Evolutionary conservation across 2,797 vertebrate genomes (phyloP).

Genomic region (Furcifer pardalis): DNA sequence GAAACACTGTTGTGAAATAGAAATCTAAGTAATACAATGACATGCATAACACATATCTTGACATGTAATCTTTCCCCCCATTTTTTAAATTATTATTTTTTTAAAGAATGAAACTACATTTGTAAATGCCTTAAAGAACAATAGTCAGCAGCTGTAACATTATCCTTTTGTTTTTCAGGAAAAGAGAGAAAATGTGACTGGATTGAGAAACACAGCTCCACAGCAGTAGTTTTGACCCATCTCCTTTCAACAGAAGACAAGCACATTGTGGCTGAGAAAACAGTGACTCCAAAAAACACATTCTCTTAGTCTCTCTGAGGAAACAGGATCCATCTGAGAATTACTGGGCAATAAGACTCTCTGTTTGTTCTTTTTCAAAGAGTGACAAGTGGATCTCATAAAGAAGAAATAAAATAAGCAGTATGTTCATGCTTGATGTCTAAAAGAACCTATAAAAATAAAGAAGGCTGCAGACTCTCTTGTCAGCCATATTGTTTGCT

Average conservation of each 20-base stretch:
- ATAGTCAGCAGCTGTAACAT: slow-evolving; percentile 50
- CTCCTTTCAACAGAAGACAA: slow-evolving; percentile 36
- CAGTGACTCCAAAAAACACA: slow-evolving; percentile 48
- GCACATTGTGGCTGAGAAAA: slow-evolving; percentile 54
- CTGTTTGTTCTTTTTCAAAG: slow-evolving; percentile 51
- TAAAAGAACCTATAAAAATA: slow-evolving; percentile 46
- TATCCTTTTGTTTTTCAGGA: slow-evolving; percentile 52
- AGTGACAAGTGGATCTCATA: slow-evolving; percentile 40
- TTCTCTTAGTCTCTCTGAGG: slow-evolving; percentile 54
- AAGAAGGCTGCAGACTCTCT: slow-evolving; percentile 41
- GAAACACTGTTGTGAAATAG: slow-evolving; percentile 50
- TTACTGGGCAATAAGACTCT: slow-evolving; percentile 36
- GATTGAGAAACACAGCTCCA: slow-evolving; percentile 56
- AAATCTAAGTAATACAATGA: slow-evolving; percentile 43
- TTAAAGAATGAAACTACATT: slow-evolving; percentile 60
- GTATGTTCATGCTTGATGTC: slow-evolving; percentile 10
- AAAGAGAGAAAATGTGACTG: slow-evolving; percentile 53
- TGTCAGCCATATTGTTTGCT: background rate
- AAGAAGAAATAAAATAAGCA: slow-evolving; percentile 27
- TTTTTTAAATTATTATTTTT: no score
- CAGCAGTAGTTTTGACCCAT: slow-evolving; percentile 56
- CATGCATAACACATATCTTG: slow-evolving; percentile 34
- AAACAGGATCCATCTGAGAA: slow-evolving; percentile 58
- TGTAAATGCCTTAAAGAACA: slow-evolving; percentile 59
- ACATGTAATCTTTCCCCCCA: slow-evolving; percentile 30